Evolutionary conservation across 2,888 invertebrate genomes (phyloP).

Genomic region (Netelia fuscicornis): DNA sequence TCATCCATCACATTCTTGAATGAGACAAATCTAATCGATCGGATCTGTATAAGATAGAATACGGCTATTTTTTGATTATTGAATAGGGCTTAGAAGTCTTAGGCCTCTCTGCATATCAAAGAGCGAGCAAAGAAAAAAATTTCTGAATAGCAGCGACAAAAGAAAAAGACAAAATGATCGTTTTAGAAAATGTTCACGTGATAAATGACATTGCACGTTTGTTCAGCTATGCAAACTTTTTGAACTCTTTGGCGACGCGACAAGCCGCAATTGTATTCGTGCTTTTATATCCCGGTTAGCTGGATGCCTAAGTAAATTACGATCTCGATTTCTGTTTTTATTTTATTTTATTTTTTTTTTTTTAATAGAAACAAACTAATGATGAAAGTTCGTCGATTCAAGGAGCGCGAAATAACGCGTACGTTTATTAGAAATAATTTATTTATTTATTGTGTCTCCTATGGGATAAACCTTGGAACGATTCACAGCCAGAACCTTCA

Average conservation of each 20-base stretch:
- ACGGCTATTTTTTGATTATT: background rate
- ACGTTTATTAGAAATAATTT: slow-evolving; percentile 55
- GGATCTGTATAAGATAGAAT: no score
- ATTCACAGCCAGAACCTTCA: slow-evolving; percentile 73
- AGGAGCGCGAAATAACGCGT: slow-evolving; percentile 3
- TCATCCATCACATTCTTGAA: no score
- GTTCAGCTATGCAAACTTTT: background rate
- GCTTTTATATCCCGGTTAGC: slow-evolving; percentile 43
- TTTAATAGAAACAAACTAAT: background rate
- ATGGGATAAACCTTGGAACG: slow-evolving; percentile 55
- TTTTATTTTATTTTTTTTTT: background rate
- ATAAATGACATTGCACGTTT: slow-evolving; percentile 9
- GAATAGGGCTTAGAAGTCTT: slow-evolving; percentile 43
- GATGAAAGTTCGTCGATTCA: background rate
- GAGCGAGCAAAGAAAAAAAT: slow-evolving; percentile 46
- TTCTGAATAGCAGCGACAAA: slow-evolving; percentile 16
- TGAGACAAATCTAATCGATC: background rate
- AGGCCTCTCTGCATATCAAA: slow-evolving; percentile 73
- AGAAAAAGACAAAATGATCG: slow-evolving; percentile 9
- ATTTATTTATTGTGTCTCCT: slow-evolving; percentile 73
- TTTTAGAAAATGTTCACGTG: slow-evolving; percentile 11
- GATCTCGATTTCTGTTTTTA: slow-evolving; percentile 48
- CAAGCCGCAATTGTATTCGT: slow-evolving; percentile 9
- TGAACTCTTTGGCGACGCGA: background rate
- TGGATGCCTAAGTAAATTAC: slow-evolving; percentile 51